Conservation (phyloP, 2,888 invertebrate genomes). For the Opisthograptis luteolata region DNA sequence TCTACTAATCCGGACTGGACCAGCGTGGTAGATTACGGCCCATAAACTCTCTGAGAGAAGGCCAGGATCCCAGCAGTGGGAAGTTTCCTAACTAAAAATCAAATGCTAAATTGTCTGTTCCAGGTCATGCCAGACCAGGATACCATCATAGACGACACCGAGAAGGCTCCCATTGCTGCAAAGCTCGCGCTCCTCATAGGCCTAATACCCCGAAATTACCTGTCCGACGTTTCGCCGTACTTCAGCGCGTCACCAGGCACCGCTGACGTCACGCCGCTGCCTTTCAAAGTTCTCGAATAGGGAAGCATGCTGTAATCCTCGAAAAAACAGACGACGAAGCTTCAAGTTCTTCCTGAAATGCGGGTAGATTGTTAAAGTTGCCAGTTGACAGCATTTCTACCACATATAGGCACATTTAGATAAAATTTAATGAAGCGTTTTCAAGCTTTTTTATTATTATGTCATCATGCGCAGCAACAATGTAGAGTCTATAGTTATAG, state of each 20-base stretch:
- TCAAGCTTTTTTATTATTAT: neutral
- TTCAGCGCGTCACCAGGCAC: slow-evolving; percentile 62
- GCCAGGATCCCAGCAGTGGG: too few relatives aligned
- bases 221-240: slow-evolving; percentile 71
- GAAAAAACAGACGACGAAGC: slow-evolving; percentile 2
- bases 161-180: slow-evolving; percentile 84
- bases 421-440: slow-evolving; percentile 1
- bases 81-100: too few relatives aligned
- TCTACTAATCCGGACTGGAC: too few relatives aligned
- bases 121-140: slow-evolving; percentile 93
- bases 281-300: slow-evolving; percentile 74
- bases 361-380: slow-evolving; percentile 18
- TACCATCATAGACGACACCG: slow-evolving; percentile 73
- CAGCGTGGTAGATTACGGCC: too few relatives aligned
- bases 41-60: too few relatives aligned
- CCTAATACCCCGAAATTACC: slow-evolving; percentile 74
- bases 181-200: slow-evolving; percentile 82
- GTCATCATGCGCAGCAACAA: neutral
- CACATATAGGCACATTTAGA: slow-evolving; percentile 3
- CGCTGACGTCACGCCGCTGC: slow-evolving; percentile 59
- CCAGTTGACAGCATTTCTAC: slow-evolving; percentile 5
- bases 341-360: neutral
- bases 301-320: neutral
- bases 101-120: slow-evolving; percentile 6
- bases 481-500: slow-evolving; percentile 15